Base-by-base conservation (phyloP, 2,113 vertebrate species). In the Heterotis niloticus region DNA sequence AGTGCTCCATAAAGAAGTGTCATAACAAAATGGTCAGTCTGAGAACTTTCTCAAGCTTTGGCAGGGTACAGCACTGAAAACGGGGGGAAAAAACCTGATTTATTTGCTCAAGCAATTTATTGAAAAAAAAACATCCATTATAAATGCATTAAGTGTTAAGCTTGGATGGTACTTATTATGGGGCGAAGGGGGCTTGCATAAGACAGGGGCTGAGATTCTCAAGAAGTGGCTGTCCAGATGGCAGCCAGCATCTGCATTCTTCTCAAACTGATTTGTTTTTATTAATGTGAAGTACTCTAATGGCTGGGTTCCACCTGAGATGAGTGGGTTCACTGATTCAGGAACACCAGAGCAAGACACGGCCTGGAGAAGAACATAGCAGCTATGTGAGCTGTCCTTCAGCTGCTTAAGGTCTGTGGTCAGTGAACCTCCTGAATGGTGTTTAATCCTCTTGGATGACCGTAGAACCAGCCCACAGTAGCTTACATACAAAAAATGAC, bases 141-240 rank as follows among this genome's bases (percentile, higher is more conserved):
- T 59, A 59, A 59, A 74, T 13, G 17, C 10, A 28, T 24, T 18
- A n/a, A 73, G 28, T 26, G 71, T 59, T 11, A 57, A 73, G 52
- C 12, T 64, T 86, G 84, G 83, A 86, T 81, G 57, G 28, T 17
- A n/a, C 24, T 64, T 23, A 7, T 57, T 4, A 13, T 34, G 56
- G 56, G 16, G 59, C 4, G 12, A 23, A 29, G 44, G n/a, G 29
- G 9, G 0, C 57, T 65, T 23, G n/a, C 26, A n/a, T 70, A 12
- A 64, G 51, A 64, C 59, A 64, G 29, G 62, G 81, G 81, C 51
- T 5, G 72, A 67, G 79, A 79, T 85, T 84, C 80, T 84, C 85
- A 82, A 81, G 79, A 26, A 79, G 23, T 54, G 51, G 64, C 44
- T 29, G 5, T 67, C 76, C 85, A 86, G 83, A 84, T 87, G 84